Evolutionary conservation across 2,888 invertebrate species (phyloP), one percentile per base, ranked within the genome.

Genomic region (Ichneumoninae sp.): DNA sequence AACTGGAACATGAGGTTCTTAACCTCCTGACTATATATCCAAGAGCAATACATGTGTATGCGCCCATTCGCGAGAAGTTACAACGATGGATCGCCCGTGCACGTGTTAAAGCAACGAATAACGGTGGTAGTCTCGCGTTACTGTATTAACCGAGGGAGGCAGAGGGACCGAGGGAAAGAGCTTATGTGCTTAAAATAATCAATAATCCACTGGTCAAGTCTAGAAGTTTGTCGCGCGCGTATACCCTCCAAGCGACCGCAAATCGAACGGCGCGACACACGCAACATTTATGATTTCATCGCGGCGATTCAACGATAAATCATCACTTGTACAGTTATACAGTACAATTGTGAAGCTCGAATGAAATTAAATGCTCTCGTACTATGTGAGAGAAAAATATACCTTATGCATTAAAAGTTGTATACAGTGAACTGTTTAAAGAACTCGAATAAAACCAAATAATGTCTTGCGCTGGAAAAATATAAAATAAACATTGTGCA

Each of bases 1-100:
- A 92, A 92, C 86, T 91, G 86, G 91, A 91, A 83, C 92, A 89
- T 81, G 89, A 92, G 92, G 92, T 93, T 92, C 92, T 92, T 92
- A 89, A 93, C 92, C 92, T 79, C 70, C 66, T 75, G 80, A 81
- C 60, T 83, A 80, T 84, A 83, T 71, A 84, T 83, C 65, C 74
- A 71, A 81, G 69, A 47, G 52, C 69, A 60, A 30, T 82, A 76
- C 65, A 40, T 77, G 74, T 83, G 52, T 82, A 78, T 77, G 74
- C 10, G 36, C 10, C 50, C n/a, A 44, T 80, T 40, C 66, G 16
- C 26, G 16, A 30, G 36, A 57, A 50, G 44, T 50, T 78, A 76
- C 33, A 10, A 13, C 66, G 40, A 66, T 44, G 60, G 30, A 68
- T 75, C 60, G 40, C 19, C 52, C 65, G 66, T 65, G 68, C 69